Evolutionary conservation across 2,797 vertebrate genomes (phyloP).

Genomic region (Kryptopterus vitreolus): DNA sequence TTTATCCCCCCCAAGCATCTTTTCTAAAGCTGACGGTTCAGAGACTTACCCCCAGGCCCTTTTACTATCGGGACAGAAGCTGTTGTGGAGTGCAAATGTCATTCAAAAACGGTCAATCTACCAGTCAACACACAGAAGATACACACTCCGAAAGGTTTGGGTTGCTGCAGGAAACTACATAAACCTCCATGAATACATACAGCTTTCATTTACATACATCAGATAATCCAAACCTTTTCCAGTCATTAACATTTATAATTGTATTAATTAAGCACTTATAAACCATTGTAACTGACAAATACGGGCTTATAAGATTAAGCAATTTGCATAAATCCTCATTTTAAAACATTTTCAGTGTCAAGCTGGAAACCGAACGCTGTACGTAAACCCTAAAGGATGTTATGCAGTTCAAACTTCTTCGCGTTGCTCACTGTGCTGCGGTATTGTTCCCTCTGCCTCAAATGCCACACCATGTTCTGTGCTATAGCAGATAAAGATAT

Average conservation of each 20-base stretch:
- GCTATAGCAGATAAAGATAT: constrained; percentile 53
- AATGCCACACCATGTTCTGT: constrained; percentile 39
- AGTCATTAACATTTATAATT: neutral
- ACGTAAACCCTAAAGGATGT: constrained; percentile 32
- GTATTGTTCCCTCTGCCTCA: constrained; percentile 21
- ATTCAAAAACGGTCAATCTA: constrained; percentile 30
- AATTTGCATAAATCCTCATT: constrained; percentile 25
- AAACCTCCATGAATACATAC: constrained; percentile 25
- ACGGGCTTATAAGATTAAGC: neutral
- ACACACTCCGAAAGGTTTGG: constrained; percentile 27
- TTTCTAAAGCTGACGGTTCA: constrained; percentile 36
- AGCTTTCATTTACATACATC: constrained; percentile 11
- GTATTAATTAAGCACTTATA: too few species aligned
- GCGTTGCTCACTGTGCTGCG: constrained; percentile 40
- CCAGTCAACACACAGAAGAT: constrained; percentile 19
- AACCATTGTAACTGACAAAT: neutral
- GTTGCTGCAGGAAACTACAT: constrained; percentile 29
- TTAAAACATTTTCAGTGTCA: constrained; percentile 15
- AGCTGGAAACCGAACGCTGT: constrained; percentile 30
- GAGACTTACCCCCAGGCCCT: constrained; percentile 47
- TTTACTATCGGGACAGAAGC: constrained; percentile 24
- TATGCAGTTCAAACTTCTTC: constrained; percentile 40
- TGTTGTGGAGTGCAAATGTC: constrained; percentile 48
- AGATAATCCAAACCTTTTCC: neutral
- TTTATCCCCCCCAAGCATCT: constrained; percentile 35